These are phyloP conservation scores for Bothrops jararaca DNA, from an alignment of 2,113 vertebrate genomes.

Conservation along the genomic window DNA sequence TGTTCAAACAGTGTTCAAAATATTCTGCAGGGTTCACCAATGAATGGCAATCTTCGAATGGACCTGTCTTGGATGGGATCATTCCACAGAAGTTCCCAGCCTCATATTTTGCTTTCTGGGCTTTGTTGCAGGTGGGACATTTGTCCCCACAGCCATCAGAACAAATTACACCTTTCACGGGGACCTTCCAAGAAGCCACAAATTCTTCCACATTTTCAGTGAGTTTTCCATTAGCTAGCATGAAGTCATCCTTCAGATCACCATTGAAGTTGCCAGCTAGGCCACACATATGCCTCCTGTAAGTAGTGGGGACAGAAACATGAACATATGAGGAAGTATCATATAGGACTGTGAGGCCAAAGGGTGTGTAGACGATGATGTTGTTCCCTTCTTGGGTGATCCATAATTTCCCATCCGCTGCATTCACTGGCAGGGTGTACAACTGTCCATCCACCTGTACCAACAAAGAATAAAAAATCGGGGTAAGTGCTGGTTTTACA, in stretches of 20 bases:
- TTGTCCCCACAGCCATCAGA: not conserved
- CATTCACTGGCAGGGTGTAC: constrained; percentile 64
- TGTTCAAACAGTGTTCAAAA: constrained; percentile 62
- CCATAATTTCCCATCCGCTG: constrained; percentile 51
- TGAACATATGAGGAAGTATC: constrained; percentile 69
- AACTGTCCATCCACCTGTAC: constrained; percentile 64
- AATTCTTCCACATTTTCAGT: constrained; percentile 26
- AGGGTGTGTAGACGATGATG: constrained; percentile 58
- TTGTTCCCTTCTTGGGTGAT: constrained; percentile 71
- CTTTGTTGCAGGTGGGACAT: not conserved
- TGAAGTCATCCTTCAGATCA: constrained; percentile 48
- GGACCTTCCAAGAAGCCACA: constrained; percentile 54
- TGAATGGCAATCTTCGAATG: constrained; percentile 57
- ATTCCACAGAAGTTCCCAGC: constrained; percentile 8
- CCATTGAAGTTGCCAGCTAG: constrained; percentile 64
- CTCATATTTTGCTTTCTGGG: fast-evolving
- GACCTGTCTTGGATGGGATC: constrained; percentile 32
- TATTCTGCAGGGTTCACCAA: constrained; percentile 53
- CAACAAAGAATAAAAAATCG: not conserved
- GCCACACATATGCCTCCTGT: constrained; percentile 44
- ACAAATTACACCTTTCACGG: not conserved
- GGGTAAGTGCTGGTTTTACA: not conserved
- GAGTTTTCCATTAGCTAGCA: not conserved
- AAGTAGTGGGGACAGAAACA: constrained; percentile 54
- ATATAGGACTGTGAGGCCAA: constrained; percentile 74